These are phyloP conservation scores for Timema cristinae DNA, from an alignment of 2,888 invertebrate genomes.

Conservation along the genomic window DNA sequence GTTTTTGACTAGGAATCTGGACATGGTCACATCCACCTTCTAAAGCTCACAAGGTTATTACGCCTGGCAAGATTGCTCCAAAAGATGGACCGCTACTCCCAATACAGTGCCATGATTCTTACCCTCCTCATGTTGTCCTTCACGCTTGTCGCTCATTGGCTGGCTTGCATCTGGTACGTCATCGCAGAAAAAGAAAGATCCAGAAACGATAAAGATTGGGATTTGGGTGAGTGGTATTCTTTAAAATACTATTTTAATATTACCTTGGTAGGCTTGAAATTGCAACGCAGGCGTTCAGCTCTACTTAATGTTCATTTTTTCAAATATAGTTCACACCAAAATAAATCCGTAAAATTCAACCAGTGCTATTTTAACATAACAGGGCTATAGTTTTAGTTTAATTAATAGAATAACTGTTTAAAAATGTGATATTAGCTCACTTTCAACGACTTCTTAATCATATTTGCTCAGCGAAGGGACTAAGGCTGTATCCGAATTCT, in stretches of 20 bases:
- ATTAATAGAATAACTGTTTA: too few species aligned
- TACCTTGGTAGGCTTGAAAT: not conserved
- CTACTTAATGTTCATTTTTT: not conserved
- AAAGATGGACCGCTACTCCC: conserved; percentile 95
- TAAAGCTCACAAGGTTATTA: conserved; percentile 86
- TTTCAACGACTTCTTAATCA: too few species aligned
- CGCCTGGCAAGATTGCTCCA: conserved; percentile 85
- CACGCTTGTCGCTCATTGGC: conserved; percentile 91
- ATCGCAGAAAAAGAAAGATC: conserved; percentile 86
- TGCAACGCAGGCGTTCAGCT: not conserved
- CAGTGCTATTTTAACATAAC: too few species aligned
- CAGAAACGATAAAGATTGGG: conserved; percentile 63
- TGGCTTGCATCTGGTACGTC: conserved; percentile 96
- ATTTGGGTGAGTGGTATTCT: conserved; percentile 63
- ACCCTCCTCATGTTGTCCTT: conserved; percentile 92
- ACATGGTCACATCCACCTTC: conserved; percentile 78
- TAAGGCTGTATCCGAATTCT: too few species aligned
- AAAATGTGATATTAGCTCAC: too few species aligned
- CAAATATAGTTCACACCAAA: too few species aligned
- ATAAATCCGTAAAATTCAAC: too few species aligned
- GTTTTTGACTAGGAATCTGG: conserved; percentile 57
- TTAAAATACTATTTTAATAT: too few species aligned
- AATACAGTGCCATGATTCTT: conserved; percentile 91
- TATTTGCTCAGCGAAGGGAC: too few species aligned
- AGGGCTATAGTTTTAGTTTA: too few species aligned